Evolutionary conservation across 1,140 invertebrate genomes (phyloP), one percentile per base, ranked within the genome.

Genomic region (Bombus terrestris): DNA sequence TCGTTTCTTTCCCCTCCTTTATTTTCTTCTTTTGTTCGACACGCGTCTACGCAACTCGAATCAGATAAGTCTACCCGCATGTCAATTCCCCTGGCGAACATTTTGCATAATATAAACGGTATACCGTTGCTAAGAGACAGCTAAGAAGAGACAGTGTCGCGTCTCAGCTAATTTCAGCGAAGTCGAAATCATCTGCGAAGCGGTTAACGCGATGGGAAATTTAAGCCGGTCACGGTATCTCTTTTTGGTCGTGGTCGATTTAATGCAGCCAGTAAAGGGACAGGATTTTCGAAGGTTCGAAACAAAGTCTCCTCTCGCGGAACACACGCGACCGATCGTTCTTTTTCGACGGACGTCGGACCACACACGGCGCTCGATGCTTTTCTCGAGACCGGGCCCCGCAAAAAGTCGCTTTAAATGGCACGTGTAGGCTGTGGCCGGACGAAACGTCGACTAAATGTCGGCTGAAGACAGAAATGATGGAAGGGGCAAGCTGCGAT

Each of bases 171-270:
- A 93, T 93, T 92, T 85, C 88, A 82, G 69, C 86, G 88, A 83
- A 89, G 82, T 77, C 81, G 86, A 75, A 89, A 89, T 86, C 64
- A 64, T 35, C 62, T 69, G 86, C 87, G 71, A 71, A 43, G 66
- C 68, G 84, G 32, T 76, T 66, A 73, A 89, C 77, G 80, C 88
- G 88, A 89, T 90, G 90, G 88, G 91, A 92, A 92, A 92, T 92
- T 92, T 86, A 90, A 90, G 86, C 85, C 81, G 77, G 83, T 59
- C 81, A 64, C 81, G 75, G 62, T 62, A 10, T 75, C 83, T 78
- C 66, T 47, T 81, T 64, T 59, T 78, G 76, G 73, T 66, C 84
- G 62, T 59, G 85, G 82, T 86, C 92, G 83, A 92, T 92, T 93
- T 92, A 92, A 91, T 37, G 69, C 78, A 69, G 64, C 57, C 78